phyloP scores from a whole-genome alignment of 2,113 vertebrate species.

The Dicentrarchus labrax region DNA sequence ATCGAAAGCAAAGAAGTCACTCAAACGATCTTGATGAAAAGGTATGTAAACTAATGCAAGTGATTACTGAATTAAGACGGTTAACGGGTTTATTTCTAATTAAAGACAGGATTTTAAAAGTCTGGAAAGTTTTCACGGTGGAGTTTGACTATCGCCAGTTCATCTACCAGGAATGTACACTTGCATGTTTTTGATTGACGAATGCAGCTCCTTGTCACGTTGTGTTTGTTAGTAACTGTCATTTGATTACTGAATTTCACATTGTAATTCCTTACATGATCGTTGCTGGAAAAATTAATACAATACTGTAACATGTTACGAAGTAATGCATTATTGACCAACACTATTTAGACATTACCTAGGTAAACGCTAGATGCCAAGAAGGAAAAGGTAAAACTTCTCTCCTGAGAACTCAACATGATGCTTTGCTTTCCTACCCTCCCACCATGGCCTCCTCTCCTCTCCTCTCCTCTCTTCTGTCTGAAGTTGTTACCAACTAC shows the following conservation, averaged over 20 bases:
- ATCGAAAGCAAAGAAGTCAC: too few species aligned
- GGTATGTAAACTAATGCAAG: too few species aligned
- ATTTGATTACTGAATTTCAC: not conserved
- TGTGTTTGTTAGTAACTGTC: not conserved
- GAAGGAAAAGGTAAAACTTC: conserved; percentile 6
- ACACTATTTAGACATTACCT: not conserved
- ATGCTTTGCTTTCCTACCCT: conserved; percentile 30
- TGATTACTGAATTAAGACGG: too few species aligned
- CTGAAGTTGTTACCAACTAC: conserved; percentile 44
- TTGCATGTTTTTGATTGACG: not conserved
- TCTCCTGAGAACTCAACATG: conserved; percentile 7
- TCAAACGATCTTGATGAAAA: too few species aligned
- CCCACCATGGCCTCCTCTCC: conserved; percentile 13
- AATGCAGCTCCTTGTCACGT: not conserved
- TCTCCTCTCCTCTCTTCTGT: conserved; percentile 14
- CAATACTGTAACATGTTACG: not conserved
- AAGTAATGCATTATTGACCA: not conserved
- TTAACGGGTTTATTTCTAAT: too few species aligned
- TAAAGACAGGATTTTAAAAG: too few species aligned
- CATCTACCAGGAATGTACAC: not conserved
- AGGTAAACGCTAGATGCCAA: conserved; percentile 88
- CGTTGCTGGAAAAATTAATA: not conserved
- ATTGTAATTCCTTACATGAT: not conserved
- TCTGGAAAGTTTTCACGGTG: too few species aligned
- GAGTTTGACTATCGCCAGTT: not conserved